phyloP scores from a whole-genome alignment of 2,113 vertebrate genomes.

The Petaurus breviceps region DNA sequence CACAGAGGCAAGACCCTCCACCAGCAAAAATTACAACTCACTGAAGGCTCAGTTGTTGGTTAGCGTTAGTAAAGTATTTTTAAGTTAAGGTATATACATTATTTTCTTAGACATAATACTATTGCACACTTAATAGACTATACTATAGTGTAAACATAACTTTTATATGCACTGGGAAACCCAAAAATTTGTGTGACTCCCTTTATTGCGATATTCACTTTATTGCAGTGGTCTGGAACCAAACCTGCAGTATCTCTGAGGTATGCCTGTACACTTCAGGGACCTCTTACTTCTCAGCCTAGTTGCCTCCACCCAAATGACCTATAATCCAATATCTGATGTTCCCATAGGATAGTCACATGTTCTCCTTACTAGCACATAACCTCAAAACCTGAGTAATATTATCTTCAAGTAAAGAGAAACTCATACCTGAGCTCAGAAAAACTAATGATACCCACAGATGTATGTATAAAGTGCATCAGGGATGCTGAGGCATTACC shows the following conservation, averaged over 20 bases:
- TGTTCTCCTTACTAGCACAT: not conserved
- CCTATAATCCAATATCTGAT: not conserved
- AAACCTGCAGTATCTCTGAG: not conserved
- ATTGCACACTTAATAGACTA: not conserved
- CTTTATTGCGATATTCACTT: not conserved
- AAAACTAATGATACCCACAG: not conserved
- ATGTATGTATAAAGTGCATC: not conserved
- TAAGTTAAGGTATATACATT: not conserved
- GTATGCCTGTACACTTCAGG: not conserved
- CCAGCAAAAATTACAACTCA: not conserved
- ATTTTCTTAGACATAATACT: not conserved
- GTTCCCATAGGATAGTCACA: not conserved
- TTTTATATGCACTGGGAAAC: not conserved
- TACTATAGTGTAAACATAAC: not conserved
- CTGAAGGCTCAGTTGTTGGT: not conserved
- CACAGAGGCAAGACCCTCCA: not conserved
- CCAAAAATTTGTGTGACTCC: not conserved
- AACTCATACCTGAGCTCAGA: not conserved
- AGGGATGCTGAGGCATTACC: not conserved
- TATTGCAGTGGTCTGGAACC: not conserved
- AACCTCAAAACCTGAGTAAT: not conserved
- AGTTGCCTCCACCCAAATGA: not conserved
- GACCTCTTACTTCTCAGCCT: not conserved
- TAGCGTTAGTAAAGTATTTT: not conserved
- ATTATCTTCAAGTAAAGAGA: not conserved